Evolutionary conservation across 1,140 invertebrate genomes (phyloP), one percentile per base, ranked within the genome.

Genomic region (Cydia amplana): DNA sequence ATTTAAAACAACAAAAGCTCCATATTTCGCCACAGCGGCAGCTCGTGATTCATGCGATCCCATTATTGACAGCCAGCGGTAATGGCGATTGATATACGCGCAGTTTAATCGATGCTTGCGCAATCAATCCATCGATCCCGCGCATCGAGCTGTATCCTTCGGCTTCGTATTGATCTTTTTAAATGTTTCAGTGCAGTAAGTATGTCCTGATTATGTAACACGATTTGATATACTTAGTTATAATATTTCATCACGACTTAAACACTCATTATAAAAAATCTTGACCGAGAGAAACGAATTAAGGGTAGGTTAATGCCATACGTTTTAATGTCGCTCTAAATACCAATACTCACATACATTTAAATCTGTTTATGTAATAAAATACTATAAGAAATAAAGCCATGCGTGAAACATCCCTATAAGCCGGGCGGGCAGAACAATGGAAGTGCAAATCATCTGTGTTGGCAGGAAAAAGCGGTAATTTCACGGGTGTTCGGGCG

Each of bases 31-130:
- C 65, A 70, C 28, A 65, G 63, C 63, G 32, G 65, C 65, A 18
- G 65, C 65, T n/a, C 65, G 65, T 70, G 65, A 70, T 70, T 70
- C 65, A 70, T 70, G 65, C 65, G 65, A 70, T 70, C 65, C 65
- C 65, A 70, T 70, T 70, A 70, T 70, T 70, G 65, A 70, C 65
- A 70, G 65, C 14, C 32, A 10, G 65, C 28, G 65, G 65, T 70
- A 70, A 70, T 70, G 65, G 65, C 65, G 65, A 70, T 36, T 70
- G 65, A 70, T 70, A 70, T 70, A 70, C 65, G 65, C 65, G 28
- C 65, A n/a, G 32, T 70, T 70, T 70, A 70, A 70, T 70, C 65
- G 65, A 70, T 70, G 32, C 65, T 70, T 70, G 65, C 65, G 65
- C 32, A 70, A 70, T 70, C 65, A 36, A 70, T 70, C 32, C 65